Evolutionary conservation across 92 coral and sea anemone species (phyloP).

Genomic region (Palythoa heliodiscus): DNA sequence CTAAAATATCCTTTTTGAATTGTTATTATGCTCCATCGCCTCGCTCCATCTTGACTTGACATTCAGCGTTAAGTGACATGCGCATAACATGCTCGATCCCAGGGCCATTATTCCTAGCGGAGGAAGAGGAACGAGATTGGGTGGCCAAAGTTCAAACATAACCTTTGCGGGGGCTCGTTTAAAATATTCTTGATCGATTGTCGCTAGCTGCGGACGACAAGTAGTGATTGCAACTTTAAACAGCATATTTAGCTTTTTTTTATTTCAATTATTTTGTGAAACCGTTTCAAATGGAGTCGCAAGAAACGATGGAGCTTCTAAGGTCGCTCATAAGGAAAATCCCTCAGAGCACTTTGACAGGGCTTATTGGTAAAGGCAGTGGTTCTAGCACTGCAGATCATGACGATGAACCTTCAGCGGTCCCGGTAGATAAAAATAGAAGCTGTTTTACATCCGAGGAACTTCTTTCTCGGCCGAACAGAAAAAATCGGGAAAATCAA

Average conservation of each 20-base stretch:
- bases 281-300: background rate
- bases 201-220: background rate
- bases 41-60: background rate
- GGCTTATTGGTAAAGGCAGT: background rate
- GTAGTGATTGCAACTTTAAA: background rate
- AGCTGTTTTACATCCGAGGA: slow-evolving; percentile 1
- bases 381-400: background rate
- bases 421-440: background rate
- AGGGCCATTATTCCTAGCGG: background rate
- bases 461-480: background rate
- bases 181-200: background rate
- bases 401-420: background rate
- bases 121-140: slow-evolving; percentile 5
- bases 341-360: background rate
- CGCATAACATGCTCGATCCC: background rate
- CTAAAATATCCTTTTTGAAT: background rate
- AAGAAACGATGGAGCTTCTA: background rate
- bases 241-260: background rate
- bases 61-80: background rate
- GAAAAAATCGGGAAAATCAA: background rate
- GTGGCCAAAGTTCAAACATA: background rate
- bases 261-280: too few relatives aligned
- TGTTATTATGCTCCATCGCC: background rate
- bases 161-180: background rate
- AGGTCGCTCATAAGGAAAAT: background rate